Percentiles rank a stretch among this genome's conserved stretches.
Evolutionary conservation across 2,113 vertebrate genomes (phyloP).

Genomic region (Thomomys bottae): DNA sequence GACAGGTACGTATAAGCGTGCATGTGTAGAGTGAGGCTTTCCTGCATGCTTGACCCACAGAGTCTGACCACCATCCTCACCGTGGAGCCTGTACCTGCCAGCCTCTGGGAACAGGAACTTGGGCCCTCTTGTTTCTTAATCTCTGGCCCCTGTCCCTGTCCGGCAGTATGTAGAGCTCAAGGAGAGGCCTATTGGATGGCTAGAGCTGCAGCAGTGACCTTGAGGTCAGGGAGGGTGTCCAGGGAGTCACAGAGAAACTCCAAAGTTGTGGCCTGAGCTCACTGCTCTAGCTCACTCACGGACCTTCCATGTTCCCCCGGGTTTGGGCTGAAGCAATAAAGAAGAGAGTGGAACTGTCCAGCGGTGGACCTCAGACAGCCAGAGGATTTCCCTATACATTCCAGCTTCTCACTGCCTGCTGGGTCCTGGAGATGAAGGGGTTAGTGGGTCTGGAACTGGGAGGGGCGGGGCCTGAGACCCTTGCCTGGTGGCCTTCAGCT

Average conservation of each 20-base stretch:
- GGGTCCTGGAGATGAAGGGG: constrained; percentile 14
- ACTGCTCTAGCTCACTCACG: neutral
- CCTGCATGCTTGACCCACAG: neutral
- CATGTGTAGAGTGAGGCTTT: too few species aligned
- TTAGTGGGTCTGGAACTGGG: neutral
- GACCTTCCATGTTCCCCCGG: neutral
- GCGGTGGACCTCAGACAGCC: too few species aligned
- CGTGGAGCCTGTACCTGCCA: too few species aligned
- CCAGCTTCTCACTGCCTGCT: neutral
- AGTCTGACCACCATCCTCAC: neutral
- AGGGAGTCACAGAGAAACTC: neutral
- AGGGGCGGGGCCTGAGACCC: neutral
- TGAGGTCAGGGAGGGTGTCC: neutral
- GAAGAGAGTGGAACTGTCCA: too few species aligned
- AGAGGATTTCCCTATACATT: neutral
- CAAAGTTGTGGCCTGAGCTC: neutral
- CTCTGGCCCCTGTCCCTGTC: neutral
- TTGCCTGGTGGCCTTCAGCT: neutral
- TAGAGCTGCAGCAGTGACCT: neutral
- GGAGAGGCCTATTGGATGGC: neutral
- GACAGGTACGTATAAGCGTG: too few species aligned
- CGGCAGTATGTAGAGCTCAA: too few species aligned
- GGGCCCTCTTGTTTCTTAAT: neutral
- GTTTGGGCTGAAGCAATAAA: neutral
- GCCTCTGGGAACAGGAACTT: neutral